Percentiles rank a stretch among this genome's conserved stretches.
phyloP scores from a whole-genome alignment of 2,888 invertebrate genomes.

The Diarsia brunnea region DNA sequence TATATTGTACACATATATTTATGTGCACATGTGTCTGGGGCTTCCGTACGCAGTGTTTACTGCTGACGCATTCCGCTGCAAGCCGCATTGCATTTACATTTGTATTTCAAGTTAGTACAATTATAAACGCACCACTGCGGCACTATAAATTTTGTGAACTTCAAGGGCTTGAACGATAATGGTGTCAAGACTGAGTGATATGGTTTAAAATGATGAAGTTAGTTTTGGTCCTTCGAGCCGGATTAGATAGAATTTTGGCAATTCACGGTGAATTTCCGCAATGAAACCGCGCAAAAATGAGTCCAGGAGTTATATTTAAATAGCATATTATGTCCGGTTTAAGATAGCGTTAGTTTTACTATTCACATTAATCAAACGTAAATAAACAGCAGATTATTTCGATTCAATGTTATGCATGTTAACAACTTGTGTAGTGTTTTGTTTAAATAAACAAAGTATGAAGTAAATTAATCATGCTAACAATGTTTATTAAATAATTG shows the following conservation, averaged over 20 bases:
- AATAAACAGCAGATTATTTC: neutral
- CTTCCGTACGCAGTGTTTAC: constrained; percentile 40
- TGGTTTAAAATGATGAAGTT: too few relatives aligned
- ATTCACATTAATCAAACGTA: neutral
- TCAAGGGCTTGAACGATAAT: neutral
- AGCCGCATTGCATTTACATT: constrained; percentile 46
- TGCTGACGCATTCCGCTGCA: constrained; percentile 41
- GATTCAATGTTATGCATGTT: neutral
- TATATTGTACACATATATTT: constrained; percentile 5
- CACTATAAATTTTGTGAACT: neutral
- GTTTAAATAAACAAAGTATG: neutral
- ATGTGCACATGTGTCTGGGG: constrained; percentile 14
- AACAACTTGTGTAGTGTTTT: neutral
- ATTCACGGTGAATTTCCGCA: neutral
- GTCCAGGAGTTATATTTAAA: neutral
- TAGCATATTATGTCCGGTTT: neutral
- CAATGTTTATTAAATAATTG: constrained; percentile 15
- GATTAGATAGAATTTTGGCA: neutral
- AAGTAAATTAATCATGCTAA: constrained; percentile 9
- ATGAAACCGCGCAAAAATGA: neutral
- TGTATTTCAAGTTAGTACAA: constrained; percentile 23
- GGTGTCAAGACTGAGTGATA: neutral
- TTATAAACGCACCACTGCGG: constrained; percentile 26
- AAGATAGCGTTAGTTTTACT: neutral
- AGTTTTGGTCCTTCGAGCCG: neutral